Base-by-base conservation (phyloP, 2,888 invertebrate genomes). In the Brenthis ino region DNA sequence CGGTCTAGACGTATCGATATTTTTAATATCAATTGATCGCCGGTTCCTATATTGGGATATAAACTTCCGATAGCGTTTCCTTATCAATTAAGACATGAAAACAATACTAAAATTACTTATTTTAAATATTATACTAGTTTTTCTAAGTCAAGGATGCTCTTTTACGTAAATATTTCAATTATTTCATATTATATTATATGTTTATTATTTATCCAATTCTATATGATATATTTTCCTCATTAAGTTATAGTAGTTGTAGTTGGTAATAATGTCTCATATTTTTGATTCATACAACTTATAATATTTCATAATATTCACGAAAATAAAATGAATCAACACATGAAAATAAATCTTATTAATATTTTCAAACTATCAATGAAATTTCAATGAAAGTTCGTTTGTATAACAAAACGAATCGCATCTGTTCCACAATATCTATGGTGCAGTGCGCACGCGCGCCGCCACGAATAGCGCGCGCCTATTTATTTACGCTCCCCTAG, bases 381-480 rank as follows among this genome's bases (percentile, higher is more conserved):
- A 53, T 53, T 48, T 67, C 66, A 67, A 60, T 67, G 61, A 63
- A 33, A 53, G 47, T 53, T 57, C 37, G 48, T 48, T 48, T n/a
- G 37, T 63, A 67, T 51, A 50, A 51, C 51, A 47, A 50, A 65
- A 68, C 65, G 51, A 53, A 56, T 57, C 54, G 51, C 69, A 69
- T 66, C 56, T 63, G 69, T 53, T 66, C 60, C 60, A 58, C 48
- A 58, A 63, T 51, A 61, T 37, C 13, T 56, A 57, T 56, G 16
- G 57, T 67, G 67, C 67, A 67, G 51, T 60, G 64, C 70, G 75
- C 74, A 81, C 80, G 87, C 89, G 87, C 84, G 80, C 28, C 74
- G 84, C 85, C 80, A 78, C 86, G 87, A 89, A 91, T 91, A 90
- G 89, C 88, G 81, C 84, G 82, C 84, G 84, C 78, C 70, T 80